Percentiles rank a stretch among this genome's conserved stretches.
These are phyloP conservation scores for Scolopax mira DNA, from an alignment of 2,113 vertebrate genomes.

Conservation along the genomic window DNA sequence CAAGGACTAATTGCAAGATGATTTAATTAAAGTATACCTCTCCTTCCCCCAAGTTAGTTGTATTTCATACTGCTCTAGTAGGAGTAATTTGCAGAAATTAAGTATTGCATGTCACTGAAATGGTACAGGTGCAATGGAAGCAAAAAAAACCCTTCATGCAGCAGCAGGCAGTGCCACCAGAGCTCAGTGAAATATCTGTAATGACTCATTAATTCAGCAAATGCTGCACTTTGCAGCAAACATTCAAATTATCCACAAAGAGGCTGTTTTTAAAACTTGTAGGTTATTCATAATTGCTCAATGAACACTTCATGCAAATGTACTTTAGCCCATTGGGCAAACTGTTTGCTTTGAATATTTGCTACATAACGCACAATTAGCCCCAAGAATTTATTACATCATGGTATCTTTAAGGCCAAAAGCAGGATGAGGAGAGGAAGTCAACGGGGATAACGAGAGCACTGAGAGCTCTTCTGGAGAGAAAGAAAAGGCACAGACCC, in stretches of 20 bases:
- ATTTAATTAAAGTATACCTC: conserved; percentile 80
- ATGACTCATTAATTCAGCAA: conserved; percentile 63
- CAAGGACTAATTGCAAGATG: conserved; percentile 79
- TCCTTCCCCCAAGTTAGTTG: conserved; percentile 76
- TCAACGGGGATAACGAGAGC: background rate
- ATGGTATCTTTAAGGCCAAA: background rate
- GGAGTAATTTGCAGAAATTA: conserved; percentile 77
- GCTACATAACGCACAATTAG: background rate
- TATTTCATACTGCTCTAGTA: conserved; percentile 80
- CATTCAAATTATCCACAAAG: conserved; percentile 44
- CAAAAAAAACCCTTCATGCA: conserved; percentile 21
- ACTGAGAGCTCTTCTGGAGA: background rate
- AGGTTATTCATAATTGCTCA: conserved; percentile 46
- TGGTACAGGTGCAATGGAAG: conserved; percentile 69
- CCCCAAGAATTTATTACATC: conserved; percentile 8
- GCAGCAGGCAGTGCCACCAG: conserved; percentile 56
- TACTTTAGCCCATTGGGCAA: conserved; percentile 47
- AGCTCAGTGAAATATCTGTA: conserved; percentile 48
- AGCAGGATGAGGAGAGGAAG: background rate
- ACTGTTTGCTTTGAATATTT: background rate
- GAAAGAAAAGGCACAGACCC: background rate
- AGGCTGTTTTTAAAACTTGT: conserved; percentile 29
- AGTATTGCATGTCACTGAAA: conserved; percentile 19
- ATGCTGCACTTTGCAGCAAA: conserved; percentile 55
- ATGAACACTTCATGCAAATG: conserved; percentile 53